Conservation (phyloP, 2,797 vertebrate species). For the Artibeus jamaicensis region DNA sequence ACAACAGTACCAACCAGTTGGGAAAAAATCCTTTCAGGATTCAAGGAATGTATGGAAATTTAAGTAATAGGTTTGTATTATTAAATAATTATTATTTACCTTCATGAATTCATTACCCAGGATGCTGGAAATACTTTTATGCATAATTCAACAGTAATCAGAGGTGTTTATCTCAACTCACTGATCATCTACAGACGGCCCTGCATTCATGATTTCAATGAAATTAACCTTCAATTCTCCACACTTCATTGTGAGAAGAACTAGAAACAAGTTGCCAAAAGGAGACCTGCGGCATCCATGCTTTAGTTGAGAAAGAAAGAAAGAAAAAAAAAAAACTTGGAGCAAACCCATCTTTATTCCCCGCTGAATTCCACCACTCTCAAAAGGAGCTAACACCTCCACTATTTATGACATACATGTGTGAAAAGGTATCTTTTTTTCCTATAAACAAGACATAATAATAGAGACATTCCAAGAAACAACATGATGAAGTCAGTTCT, state of each 20-base stretch:
- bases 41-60: conserved; percentile 19
- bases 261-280: conserved; percentile 11
- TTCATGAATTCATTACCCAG: conserved; percentile 53
- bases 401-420: neutral
- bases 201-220: conserved; percentile 52
- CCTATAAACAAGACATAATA: neutral
- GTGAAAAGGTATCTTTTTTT: neutral
- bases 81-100: conserved; percentile 62
- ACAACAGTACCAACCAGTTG: neutral
- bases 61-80: conserved; percentile 47
- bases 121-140: conserved; percentile 58
- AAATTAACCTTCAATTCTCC: conserved; percentile 44
- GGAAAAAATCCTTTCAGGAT: conserved; percentile 9
- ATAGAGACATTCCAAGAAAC: neutral
- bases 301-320: neutral
- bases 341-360: neutral
- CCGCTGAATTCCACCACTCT: neutral
- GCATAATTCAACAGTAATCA: conserved; percentile 63
- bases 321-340: neutral
- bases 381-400: neutral
- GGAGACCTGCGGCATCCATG: neutral
- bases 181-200: conserved; percentile 40
- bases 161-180: conserved; percentile 53
- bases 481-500: neutral
- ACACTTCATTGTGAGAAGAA: neutral